Conservation (phyloP, 2,113 vertebrate genomes). For the Odocoileus virginianus region DNA sequence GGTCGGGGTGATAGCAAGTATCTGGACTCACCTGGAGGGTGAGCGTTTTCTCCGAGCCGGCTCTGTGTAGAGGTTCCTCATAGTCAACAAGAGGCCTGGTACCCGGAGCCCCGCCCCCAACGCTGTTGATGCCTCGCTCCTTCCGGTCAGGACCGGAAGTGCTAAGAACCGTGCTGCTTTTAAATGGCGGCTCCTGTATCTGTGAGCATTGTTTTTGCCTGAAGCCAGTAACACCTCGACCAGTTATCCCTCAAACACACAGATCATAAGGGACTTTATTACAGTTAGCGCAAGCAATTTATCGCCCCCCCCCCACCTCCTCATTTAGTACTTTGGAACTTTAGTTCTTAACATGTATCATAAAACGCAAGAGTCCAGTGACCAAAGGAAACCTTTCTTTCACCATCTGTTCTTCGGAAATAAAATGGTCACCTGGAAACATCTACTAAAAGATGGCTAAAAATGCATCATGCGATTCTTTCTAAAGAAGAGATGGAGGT, state of each 20-base stretch:
- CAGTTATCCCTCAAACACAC: neutral
- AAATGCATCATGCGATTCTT: neutral
- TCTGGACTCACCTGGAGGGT: neutral
- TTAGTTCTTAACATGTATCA: neutral
- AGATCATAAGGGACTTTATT: neutral
- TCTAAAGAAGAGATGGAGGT: neutral
- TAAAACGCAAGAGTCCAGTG: neutral
- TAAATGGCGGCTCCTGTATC: neutral
- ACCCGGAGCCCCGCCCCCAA: neutral
- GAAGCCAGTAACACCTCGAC: neutral
- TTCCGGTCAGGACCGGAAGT: neutral
- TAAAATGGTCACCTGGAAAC: neutral
- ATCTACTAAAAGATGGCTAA: neutral
- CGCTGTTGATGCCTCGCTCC: neutral
- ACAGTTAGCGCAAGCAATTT: neutral
- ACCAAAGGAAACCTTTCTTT: neutral
- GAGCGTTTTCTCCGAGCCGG: neutral
- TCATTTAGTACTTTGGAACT: neutral
- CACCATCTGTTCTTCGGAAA: neutral
- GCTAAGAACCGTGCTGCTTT: neutral
- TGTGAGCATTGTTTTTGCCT: neutral
- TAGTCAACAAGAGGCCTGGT: neutral
- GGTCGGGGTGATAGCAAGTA: neutral
- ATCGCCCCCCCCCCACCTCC: too few species aligned
- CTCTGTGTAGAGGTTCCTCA: neutral